A percentile compares a stretch with the other conserved stretches of the same genome.
Evolutionary conservation across 2,113 vertebrate species (phyloP).

Genomic region (Fulmarus glacialis): DNA sequence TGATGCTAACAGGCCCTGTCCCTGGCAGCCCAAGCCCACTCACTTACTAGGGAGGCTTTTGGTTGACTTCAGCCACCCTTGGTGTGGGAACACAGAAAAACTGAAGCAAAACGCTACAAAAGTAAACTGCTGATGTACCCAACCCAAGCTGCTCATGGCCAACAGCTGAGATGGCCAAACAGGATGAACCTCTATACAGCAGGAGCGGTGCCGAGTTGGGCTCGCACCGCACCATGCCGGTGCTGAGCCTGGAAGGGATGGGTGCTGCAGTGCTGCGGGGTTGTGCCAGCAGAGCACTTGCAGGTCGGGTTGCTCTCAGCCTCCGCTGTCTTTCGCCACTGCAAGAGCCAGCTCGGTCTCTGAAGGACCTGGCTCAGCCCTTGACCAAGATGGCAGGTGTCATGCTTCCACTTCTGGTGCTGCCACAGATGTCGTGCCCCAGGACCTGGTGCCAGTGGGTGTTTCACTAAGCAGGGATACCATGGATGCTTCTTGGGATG

Average conservation of each 20-base stretch:
- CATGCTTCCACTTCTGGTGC: background rate
- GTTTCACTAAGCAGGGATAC: background rate
- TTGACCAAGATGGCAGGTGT: background rate
- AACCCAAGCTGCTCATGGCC: background rate
- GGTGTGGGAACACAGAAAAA: background rate
- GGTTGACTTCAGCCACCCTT: background rate
- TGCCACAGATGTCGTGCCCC: background rate
- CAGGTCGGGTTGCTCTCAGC: background rate
- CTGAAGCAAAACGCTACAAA: background rate
- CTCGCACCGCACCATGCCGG: accelerated
- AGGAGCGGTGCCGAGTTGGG: background rate
- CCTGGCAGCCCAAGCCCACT: accelerated
- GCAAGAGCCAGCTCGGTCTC: background rate
- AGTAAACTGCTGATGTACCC: background rate
- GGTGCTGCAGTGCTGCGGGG: background rate
- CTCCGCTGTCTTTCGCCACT: accelerated
- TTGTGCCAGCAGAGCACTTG: too few relatives aligned
- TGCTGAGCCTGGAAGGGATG: background rate
- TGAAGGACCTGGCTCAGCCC: background rate
- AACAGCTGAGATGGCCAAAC: background rate
- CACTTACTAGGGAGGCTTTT: background rate
- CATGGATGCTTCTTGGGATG: accelerated
- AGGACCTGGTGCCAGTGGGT: too few relatives aligned
- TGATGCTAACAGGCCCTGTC: background rate
- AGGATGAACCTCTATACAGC: background rate